phyloP scores from a whole-genome alignment of 92 coral and sea anemone species.

The Nematostella vectensis region DNA sequence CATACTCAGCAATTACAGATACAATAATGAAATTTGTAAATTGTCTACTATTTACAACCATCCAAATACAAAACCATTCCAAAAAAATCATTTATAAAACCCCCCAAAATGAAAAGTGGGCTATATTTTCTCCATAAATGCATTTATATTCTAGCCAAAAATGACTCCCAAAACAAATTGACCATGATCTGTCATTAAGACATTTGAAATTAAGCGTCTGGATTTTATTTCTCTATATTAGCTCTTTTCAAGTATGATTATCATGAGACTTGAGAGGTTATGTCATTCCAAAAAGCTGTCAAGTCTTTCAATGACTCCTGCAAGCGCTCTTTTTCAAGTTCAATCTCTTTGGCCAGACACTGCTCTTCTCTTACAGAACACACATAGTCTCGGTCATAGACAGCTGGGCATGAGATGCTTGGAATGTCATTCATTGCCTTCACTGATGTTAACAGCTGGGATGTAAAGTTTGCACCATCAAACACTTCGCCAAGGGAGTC shows the following conservation, averaged over 20 bases:
- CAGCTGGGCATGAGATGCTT: conserved; percentile 11
- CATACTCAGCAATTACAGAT: no score
- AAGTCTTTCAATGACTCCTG: conserved; percentile 66
- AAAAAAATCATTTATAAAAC: no score
- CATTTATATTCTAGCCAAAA: no score
- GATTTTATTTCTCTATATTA: no score
- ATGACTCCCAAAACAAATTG: no score
- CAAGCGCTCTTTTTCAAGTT: conserved; percentile 46
- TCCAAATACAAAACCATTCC: no score
- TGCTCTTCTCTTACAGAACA: conserved; percentile 37
- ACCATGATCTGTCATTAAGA: not conserved
- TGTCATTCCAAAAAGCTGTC: conserved; percentile 65
- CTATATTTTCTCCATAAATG: no score
- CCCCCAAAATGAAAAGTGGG: no score
- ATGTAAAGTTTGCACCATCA: conserved; percentile 45
- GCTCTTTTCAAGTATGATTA: no score
- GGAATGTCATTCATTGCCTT: conserved; percentile 58
- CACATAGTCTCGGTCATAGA: conserved; percentile 4
- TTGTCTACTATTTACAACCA: no score
- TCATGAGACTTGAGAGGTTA: conserved; percentile 34
- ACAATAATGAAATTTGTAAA: no score
- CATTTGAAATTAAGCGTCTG: not conserved
- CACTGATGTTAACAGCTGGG: conserved; percentile 41
- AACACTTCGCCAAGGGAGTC: conserved; percentile 45
- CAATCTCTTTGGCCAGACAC: conserved; percentile 56